Evolutionary conservation across 1,140 invertebrate genomes (phyloP).

Genomic region (Hypsibius dujardini): DNA sequence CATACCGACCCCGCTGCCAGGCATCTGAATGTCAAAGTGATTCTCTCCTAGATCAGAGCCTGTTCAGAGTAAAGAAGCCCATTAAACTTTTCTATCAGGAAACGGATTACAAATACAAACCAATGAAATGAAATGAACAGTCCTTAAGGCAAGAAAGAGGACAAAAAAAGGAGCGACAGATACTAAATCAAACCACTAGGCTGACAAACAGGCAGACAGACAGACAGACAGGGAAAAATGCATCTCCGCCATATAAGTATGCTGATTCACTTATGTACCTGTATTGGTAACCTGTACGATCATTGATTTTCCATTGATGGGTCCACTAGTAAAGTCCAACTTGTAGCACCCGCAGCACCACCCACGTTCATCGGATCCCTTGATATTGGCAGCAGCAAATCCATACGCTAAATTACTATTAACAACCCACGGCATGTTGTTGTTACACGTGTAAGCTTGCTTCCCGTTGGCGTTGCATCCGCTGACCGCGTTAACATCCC

Average conservation of each 20-base stretch:
- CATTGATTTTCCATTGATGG: slow-evolving; percentile 15
- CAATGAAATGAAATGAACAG: no score
- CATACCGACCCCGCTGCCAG: no score
- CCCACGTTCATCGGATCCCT: background rate
- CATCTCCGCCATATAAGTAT: background rate
- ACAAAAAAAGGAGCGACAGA: no score
- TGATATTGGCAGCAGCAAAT: slow-evolving; percentile 14
- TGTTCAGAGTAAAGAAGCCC: no score
- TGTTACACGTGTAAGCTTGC: background rate
- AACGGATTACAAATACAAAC: no score
- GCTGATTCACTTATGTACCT: background rate
- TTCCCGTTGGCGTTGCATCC: background rate
- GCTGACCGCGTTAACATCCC: background rate
- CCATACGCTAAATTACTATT: slow-evolving; percentile 9
- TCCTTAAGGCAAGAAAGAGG: no score
- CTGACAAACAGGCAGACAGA: no score
- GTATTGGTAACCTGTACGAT: slow-evolving; percentile 18
- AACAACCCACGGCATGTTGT: background rate
- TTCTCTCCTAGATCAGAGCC: no score
- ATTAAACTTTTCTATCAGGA: no score
- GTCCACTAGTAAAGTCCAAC: slow-evolving; percentile 1
- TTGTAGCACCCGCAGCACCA: slow-evolving; percentile 14
- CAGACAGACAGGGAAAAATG: slow-evolving; percentile 8
- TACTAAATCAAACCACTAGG: no score
- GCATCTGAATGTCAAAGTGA: no score